These are phyloP conservation scores for Odontothrips loti DNA, from an alignment of 2,888 invertebrate species.

Conservation along the genomic window DNA sequence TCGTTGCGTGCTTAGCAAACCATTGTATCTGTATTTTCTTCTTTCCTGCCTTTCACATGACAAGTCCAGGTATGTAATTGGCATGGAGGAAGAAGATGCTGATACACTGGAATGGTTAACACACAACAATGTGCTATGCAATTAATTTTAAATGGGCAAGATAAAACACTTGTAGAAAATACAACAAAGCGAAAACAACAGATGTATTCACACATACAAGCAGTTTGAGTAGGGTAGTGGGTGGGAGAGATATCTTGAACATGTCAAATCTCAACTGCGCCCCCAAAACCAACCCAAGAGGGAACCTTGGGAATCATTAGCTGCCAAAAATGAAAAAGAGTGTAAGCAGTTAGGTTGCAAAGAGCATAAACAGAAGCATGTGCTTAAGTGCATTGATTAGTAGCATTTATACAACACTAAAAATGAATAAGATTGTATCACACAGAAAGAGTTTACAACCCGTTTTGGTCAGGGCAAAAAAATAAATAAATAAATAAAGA, in stretches of 20 bases:
- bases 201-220: not conserved
- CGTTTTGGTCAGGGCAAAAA: not conserved
- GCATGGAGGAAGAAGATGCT: not conserved
- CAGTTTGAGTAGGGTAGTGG: not conserved
- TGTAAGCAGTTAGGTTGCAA: not conserved
- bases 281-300: constrained; percentile 11
- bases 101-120: not conserved
- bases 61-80: not conserved
- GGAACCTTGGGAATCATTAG: constrained; percentile 9
- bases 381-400: not conserved
- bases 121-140: not conserved
- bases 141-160: not conserved
- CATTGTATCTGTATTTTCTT: not conserved
- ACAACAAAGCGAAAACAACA: not conserved
- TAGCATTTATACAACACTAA: not conserved
- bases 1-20: not conserved
- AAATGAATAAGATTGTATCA: not conserved
- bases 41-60: not conserved
- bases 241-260: not conserved
- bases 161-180: not conserved
- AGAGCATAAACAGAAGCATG: not conserved
- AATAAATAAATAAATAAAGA: not conserved
- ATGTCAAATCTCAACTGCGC: not conserved
- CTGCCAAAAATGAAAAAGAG: not conserved
- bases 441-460: not conserved